Conservation (phyloP, 2,888 invertebrate species). For the Troilus luridus region DNA sequence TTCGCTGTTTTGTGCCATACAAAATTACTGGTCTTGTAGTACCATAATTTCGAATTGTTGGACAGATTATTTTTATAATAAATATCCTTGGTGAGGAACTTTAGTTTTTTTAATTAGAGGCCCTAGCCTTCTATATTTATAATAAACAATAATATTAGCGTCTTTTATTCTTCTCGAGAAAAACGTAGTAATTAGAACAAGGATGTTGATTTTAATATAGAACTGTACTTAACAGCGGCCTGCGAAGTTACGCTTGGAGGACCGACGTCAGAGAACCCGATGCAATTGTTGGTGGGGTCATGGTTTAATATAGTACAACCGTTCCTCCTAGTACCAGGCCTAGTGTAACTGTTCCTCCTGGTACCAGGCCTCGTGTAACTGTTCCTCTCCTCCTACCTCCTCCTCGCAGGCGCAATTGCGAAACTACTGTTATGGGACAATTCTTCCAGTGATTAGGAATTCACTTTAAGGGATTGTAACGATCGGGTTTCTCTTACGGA, state of each 20-base stretch:
- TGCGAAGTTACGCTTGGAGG: not conserved
- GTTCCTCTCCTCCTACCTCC: not conserved
- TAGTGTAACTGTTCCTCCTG: not conserved
- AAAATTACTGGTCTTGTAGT: too few relatives aligned
- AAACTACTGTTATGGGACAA: constrained; percentile 17
- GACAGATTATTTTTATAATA: too few relatives aligned
- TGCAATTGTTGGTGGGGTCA: not conserved
- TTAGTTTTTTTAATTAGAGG: too few relatives aligned
- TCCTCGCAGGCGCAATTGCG: not conserved
- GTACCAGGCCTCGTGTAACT: not conserved
- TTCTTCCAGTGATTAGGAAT: not conserved
- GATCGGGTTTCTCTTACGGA: not conserved
- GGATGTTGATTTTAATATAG: too few relatives aligned
- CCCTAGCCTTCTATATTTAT: too few relatives aligned
- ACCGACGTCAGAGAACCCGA: not conserved
- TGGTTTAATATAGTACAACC: not conserved
- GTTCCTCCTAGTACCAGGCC: not conserved
- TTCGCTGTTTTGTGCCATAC: too few relatives aligned
- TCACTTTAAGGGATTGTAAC: not conserved
- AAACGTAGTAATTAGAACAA: too few relatives aligned
- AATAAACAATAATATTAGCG: too few relatives aligned
- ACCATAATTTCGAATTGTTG: too few relatives aligned
- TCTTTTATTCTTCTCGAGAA: too few relatives aligned
- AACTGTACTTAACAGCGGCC: too few relatives aligned
- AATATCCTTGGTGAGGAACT: too few relatives aligned